Conservation (phyloP, 2,797 vertebrate species). For the Phaenicophaeus curvirostris region DNA sequence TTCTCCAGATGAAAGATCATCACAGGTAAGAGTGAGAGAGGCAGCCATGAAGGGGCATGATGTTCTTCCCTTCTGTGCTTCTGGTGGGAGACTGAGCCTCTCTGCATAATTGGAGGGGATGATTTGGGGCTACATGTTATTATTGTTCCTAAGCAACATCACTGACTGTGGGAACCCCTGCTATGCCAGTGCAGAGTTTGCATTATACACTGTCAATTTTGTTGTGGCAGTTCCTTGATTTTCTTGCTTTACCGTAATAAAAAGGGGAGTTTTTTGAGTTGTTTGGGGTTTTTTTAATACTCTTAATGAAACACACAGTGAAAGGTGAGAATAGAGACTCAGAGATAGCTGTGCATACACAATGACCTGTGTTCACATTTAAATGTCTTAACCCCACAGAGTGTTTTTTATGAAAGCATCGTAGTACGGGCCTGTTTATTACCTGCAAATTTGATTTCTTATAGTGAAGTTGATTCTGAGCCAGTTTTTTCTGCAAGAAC, state of each 20-base stretch:
- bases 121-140: background rate
- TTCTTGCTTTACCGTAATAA: conserved; percentile 28
- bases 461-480: background rate
- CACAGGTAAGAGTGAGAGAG: background rate
- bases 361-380: conserved; percentile 18
- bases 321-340: conserved; percentile 18
- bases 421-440: conserved; percentile 31
- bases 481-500: conserved; percentile 16
- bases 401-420: conserved; percentile 18
- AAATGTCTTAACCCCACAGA: conserved; percentile 33
- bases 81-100: background rate
- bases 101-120: background rate
- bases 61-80: background rate
- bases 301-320: background rate
- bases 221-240: conserved; percentile 21
- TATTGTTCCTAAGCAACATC: conserved; percentile 55
- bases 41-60: background rate
- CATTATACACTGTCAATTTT: background rate
- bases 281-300: background rate
- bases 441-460: conserved; percentile 48
- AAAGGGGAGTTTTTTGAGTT: background rate
- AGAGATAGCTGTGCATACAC: background rate
- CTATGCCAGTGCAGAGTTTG: background rate
- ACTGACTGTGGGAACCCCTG: background rate
- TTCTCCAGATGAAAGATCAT: background rate